phyloP scores from a whole-genome alignment of 2,113 vertebrate species.

The Naja naja region DNA sequence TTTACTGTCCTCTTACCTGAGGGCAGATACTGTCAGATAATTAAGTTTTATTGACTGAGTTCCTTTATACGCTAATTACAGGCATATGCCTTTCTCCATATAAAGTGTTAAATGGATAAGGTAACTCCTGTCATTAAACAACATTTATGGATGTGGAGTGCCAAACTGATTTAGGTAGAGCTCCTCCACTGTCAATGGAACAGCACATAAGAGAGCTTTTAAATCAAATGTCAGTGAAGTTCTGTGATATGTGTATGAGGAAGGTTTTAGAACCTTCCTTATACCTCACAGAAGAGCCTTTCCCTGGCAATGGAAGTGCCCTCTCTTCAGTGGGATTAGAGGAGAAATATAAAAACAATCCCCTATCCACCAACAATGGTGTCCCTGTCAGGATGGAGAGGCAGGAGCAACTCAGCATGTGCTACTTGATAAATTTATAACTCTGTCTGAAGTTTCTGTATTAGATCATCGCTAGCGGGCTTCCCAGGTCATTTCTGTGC shows the following conservation, averaged over 20 bases:
- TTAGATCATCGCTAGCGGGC: background rate
- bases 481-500: background rate
- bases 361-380: background rate
- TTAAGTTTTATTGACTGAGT: background rate
- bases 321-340: background rate
- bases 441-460: background rate
- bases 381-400: background rate
- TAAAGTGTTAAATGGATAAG: background rate
- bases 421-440: background rate
- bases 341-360: background rate
- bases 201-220: background rate
- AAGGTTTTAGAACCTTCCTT: background rate
- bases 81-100: background rate
- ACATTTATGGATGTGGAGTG: background rate
- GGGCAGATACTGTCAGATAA: background rate
- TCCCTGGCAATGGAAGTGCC: background rate
- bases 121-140: background rate
- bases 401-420: background rate
- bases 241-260: too few relatives aligned
- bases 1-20: background rate
- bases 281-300: background rate
- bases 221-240: too few relatives aligned
- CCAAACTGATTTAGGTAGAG: background rate
- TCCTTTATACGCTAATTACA: background rate
- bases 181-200: background rate